phyloP scores from a whole-genome alignment of 2,888 invertebrate genomes.

The Clepsis dumicolana region DNA sequence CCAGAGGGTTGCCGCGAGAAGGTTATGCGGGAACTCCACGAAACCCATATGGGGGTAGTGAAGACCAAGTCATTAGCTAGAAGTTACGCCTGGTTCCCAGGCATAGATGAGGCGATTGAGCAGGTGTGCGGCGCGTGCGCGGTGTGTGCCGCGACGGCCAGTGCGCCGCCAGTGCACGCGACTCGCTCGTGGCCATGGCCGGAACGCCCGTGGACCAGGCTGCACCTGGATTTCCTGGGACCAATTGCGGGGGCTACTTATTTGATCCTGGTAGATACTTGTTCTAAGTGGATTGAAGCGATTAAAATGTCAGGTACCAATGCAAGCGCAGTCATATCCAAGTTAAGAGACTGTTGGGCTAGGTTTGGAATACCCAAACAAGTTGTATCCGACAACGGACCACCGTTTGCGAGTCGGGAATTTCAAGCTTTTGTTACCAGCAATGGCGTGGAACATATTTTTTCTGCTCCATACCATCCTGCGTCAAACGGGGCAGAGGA shows the following conservation, averaged over 20 bases:
- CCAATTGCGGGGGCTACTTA: conserved; percentile 40
- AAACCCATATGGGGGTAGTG: neutral
- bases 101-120: neutral
- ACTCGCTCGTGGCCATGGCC: neutral
- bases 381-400: neutral
- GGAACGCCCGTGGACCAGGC: conserved; percentile 23
- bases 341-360: neutral
- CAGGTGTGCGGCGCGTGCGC: neutral
- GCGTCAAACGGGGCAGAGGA: conserved; percentile 5
- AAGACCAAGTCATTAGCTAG: neutral
- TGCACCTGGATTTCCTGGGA: conserved; percentile 46
- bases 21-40: neutral
- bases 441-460: neutral
- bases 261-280: conserved; percentile 40
- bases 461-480: conserved; percentile 7
- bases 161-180: conserved; percentile 27
- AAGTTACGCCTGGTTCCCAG: neutral
- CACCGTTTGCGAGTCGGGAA: neutral
- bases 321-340: neutral
- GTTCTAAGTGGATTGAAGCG: neutral
- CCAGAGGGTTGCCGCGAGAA: neutral
- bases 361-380: neutral
- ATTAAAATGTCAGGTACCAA: neutral
- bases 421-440: neutral
- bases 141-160: conserved; percentile 23